phyloP scores from a whole-genome alignment of 2,113 vertebrate genomes.

The Rattus rattus region DNA sequence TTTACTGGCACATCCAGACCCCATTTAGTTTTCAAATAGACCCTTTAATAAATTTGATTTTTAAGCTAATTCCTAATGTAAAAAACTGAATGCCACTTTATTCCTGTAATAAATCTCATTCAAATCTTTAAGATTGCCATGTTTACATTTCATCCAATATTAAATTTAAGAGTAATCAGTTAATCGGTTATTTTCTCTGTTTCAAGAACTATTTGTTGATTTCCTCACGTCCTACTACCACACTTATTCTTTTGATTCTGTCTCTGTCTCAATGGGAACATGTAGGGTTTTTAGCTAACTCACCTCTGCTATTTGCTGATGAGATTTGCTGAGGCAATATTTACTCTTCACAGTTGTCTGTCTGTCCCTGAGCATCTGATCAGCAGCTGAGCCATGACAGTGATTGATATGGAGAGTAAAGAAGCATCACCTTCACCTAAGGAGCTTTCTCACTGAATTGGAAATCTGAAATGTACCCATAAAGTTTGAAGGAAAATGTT shows the following conservation, averaged over 20 bases:
- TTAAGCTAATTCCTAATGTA: background rate
- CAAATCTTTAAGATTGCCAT: background rate
- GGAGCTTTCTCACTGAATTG: background rate
- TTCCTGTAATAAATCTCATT: background rate
- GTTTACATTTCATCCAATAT: background rate
- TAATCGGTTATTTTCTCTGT: background rate
- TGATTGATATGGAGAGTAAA: background rate
- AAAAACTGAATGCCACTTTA: background rate
- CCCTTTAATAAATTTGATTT: background rate
- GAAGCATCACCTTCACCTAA: background rate
- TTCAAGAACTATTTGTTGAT: background rate
- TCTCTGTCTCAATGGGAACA: accelerated
- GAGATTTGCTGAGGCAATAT: background rate
- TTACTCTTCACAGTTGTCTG: background rate
- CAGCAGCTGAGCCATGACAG: background rate
- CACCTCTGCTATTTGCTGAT: background rate
- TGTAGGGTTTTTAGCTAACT: background rate
- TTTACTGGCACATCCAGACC: too few species aligned
- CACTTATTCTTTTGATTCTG: background rate
- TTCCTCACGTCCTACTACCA: background rate
- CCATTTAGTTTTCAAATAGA: background rate
- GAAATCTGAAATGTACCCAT: background rate
- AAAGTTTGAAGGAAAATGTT: background rate
- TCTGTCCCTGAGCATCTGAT: background rate
- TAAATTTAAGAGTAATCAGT: background rate